Base-by-base conservation (phyloP, 64 coral and sea anemone species). In the Pocillopora verrucosa region DNA sequence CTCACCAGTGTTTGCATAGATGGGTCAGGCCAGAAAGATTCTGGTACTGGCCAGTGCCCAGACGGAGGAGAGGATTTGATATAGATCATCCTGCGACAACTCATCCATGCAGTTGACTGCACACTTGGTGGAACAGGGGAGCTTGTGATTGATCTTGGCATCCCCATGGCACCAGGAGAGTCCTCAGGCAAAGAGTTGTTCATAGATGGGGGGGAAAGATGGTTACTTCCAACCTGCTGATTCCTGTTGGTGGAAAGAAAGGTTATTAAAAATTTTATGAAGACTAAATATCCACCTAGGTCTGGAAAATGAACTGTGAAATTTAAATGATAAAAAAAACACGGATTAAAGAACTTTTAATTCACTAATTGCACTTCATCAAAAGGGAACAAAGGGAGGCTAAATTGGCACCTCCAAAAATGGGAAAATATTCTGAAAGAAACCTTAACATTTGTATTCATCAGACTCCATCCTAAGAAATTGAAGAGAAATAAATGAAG, bases 1-100 rank as follows among this genome's bases (percentile, higher is more conserved):
- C 88, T 86, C 85, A 99, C 97, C 76, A 99, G 88, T 75, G 88
- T 91, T 34, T 80, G 70, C 84, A 93, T 60, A 14, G 97, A 91
- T 37, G 86, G 85, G 30, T 99, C 97, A 45, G 97, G 97, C 97
- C 97, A 99, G 36, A 92, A 95, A 11, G 91, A 95, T 73, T 99
- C 97, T 10, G 97, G 97, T 9, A 99, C 93, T 59, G 97, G 97
- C 97, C 97, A 99, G 38, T 95, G 93, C 11, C 97, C 97, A 60
- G 89, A 88, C 11, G 93, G 94, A 19, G 93, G 70, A 64, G 90
- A 95, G 17, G 79, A 88, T 69, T 99, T 99, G 56, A 99, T 93
- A 61, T 95, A 99, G 19, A 99, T 99, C 97, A 99, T 95, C 73
- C 85, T 95, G 57, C 94, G 82, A 16, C 97, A 99, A 38, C 88